Base-by-base conservation (phyloP, 2,888 invertebrate species). In the Ophion ventricosus region DNA sequence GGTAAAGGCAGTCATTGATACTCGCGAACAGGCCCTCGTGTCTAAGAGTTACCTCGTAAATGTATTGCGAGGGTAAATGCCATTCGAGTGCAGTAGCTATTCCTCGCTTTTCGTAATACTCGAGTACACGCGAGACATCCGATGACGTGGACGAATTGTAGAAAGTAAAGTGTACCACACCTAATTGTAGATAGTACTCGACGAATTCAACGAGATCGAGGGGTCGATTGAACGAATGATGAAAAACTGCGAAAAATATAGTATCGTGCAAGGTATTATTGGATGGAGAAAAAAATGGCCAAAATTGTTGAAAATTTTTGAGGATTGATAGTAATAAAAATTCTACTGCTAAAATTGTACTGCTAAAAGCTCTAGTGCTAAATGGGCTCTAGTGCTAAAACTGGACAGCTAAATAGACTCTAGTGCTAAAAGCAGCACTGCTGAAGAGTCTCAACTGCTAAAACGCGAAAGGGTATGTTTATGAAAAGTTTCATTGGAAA, bases 181-280 rank as follows among this genome's bases (percentile, higher is more conserved):
- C 94, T 82, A 94, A 89, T 67, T 94, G 86, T 2, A 92, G 90
- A 84, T 94, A 93, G 86, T 94, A 92, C 86, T 95, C 94, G 54
- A 95, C 91, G 83, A 94, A 94, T 87, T 95, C 94, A 1, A 93
- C 93, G 29, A 94, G 82, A n/a, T 94, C 93, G 20, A 94, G 87
- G 1, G 93, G 93, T 81, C 93, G 89, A 77, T 92, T 90, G 88
- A 93, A 94, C 66, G 92, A 89, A 61, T 92, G 91, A 85, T 94
- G 94, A 49, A 94, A 67, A 0, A 94, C 94, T 61, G 93, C 91
- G 5, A 43, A 43, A 43, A 11, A 14, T 35, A 35, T 35, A 3
- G 35, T 5, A 35, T 35, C n/a, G n/a, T n/a, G n/a, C n/a, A n/a
- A n/a, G n/a, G n/a, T n/a, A n/a, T n/a, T n/a, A n/a, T n/a, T n/a